A percentile compares a stretch with the other conserved stretches of the same genome.
Evolutionary conservation across 2,113 vertebrate species (phyloP).

Genomic region (Pelmatolapia mariae): DNA sequence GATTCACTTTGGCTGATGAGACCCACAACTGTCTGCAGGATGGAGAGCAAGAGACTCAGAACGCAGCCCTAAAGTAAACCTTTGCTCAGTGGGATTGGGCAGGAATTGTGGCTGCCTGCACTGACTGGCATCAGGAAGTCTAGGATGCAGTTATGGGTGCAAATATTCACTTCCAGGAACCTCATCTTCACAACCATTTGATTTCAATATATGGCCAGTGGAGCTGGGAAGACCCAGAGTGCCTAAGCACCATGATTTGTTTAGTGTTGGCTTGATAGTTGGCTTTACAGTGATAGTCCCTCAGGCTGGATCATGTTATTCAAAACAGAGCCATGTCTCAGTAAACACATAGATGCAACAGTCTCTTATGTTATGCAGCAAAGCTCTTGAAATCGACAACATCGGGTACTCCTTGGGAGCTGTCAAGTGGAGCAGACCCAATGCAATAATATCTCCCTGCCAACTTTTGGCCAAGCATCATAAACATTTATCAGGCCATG

Average conservation of each 20-base stretch:
- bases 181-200: neutral
- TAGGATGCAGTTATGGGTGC: neutral
- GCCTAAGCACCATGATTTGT: neutral
- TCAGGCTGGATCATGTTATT: neutral
- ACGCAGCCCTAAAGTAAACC: neutral
- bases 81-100: neutral
- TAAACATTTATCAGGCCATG: neutral
- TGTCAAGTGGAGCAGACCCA: neutral
- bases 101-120: neutral
- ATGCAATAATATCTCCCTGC: neutral
- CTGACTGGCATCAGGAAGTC: neutral
- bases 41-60: neutral
- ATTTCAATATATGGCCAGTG: neutral
- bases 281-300: neutral
- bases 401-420: neutral
- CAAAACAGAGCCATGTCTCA: neutral
- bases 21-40: neutral
- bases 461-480: neutral
- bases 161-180: neutral
- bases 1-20: neutral
- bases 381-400: neutral
- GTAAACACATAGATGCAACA: neutral
- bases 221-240: neutral
- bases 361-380: neutral
- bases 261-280: neutral